phyloP scores from a whole-genome alignment of 2,888 invertebrate species.

The Epirrita christyi region DNA sequence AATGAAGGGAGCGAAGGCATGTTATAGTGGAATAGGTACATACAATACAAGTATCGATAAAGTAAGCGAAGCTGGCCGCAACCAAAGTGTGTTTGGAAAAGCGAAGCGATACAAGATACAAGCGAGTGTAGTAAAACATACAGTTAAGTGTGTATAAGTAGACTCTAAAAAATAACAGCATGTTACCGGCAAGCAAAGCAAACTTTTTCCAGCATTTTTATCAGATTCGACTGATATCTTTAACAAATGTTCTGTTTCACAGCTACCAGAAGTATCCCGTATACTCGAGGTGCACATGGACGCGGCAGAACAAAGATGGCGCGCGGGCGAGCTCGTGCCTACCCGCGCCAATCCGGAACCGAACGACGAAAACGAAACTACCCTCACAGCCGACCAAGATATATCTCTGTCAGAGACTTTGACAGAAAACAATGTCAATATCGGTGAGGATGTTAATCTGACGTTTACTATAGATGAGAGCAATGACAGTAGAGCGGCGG shows the following conservation, averaged over 20 bases:
- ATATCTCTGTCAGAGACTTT: slow-evolving; percentile 66
- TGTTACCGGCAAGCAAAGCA: too few relatives aligned
- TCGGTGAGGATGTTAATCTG: slow-evolving; percentile 18
- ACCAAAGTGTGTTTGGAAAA: too few relatives aligned
- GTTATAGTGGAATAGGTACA: too few relatives aligned
- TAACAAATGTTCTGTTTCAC: slow-evolving; percentile 4
- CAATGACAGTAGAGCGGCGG: not conserved
- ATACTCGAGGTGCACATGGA: slow-evolving; percentile 71
- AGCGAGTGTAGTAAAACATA: too few relatives aligned
- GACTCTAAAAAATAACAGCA: too few relatives aligned
- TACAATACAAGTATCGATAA: too few relatives aligned
- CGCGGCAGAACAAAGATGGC: slow-evolving; percentile 64
- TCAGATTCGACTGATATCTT: too few relatives aligned
- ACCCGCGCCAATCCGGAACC: slow-evolving; percentile 43
- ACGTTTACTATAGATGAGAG: slow-evolving; percentile 15
- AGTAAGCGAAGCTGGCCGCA: too few relatives aligned
- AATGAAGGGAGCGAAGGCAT: too few relatives aligned
- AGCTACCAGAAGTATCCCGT: slow-evolving; percentile 75
- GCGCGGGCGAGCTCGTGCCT: slow-evolving; percentile 54
- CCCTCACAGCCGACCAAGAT: slow-evolving; percentile 60
- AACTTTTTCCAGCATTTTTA: too few relatives aligned
- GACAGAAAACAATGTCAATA: slow-evolving; percentile 49
- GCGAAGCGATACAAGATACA: too few relatives aligned
- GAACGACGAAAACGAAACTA: slow-evolving; percentile 59
- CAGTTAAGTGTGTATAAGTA: too few relatives aligned